phyloP scores from a whole-genome alignment of 2,113 vertebrate species.

The rabbit (Oryctolagus cuniculus) region DNA sequence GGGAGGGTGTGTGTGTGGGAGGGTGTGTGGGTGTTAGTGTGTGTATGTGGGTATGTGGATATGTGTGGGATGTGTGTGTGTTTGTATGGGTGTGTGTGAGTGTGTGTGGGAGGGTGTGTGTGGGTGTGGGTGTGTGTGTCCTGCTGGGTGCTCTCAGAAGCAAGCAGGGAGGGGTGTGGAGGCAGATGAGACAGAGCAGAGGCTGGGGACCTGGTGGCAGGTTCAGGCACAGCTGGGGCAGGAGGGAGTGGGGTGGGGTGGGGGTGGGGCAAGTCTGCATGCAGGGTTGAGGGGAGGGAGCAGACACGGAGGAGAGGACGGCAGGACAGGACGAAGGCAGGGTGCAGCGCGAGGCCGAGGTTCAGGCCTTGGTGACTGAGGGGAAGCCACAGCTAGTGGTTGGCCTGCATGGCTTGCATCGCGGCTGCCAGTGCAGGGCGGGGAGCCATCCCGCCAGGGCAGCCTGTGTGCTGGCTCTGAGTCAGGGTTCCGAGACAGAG shows the following conservation, averaged over 20 bases:
- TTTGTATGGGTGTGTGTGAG: no score
- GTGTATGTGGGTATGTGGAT: no score
- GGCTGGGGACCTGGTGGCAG: background rate
- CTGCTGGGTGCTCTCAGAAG: background rate
- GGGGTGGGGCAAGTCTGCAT: no score
- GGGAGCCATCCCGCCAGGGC: background rate
- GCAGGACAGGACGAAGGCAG: background rate
- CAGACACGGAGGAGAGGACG: background rate
- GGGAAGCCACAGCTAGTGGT: no score
- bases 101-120: no score
- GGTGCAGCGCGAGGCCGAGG: background rate
- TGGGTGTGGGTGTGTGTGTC: background rate
- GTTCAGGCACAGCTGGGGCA: background rate
- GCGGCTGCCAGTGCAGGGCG: accelerated
- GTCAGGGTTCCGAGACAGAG: background rate
- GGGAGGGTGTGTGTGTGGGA: no score
- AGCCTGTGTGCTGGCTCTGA: background rate
- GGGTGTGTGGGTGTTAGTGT: no score
- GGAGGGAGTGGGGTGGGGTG: no score
- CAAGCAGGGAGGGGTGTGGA: no score
- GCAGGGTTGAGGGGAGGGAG: background rate
- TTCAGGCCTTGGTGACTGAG: background rate
- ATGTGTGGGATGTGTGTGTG: no score
- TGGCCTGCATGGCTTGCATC: background rate
- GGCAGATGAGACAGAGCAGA: background rate